Evolutionary conservation across 2,888 invertebrate species (phyloP).

Genomic region (Tipula confusa): DNA sequence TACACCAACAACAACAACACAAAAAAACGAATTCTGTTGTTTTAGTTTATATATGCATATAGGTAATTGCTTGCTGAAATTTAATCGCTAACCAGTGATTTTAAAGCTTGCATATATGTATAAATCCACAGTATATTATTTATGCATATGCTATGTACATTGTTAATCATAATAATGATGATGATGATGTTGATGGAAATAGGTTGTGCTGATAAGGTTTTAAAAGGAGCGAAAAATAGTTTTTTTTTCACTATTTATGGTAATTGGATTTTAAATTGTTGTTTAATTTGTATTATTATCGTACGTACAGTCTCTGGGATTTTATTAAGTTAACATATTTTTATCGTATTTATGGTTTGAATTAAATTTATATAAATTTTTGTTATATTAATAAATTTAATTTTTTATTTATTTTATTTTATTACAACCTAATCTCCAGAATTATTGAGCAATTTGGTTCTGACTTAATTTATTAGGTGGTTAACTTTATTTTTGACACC

Average conservation of each 20-base stretch:
- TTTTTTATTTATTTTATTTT: too few species aligned
- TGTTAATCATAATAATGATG: neutral
- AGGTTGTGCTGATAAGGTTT: neutral
- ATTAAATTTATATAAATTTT: too few species aligned
- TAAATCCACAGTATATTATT: neutral
- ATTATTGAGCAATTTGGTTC: too few species aligned
- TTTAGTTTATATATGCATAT: too few species aligned
- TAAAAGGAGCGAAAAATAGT: neutral
- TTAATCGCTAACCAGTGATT: slow-evolving; percentile 12
- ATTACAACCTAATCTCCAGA: too few species aligned
- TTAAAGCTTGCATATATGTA: neutral
- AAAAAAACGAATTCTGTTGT: neutral
- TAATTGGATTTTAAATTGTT: neutral
- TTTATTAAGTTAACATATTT: too few species aligned
- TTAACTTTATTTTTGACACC: too few species aligned
- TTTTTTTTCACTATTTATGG: neutral
- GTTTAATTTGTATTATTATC: neutral
- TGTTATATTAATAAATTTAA: too few species aligned
- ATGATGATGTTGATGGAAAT: neutral
- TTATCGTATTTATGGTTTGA: too few species aligned
- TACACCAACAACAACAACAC: too few species aligned
- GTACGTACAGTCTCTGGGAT: neutral
- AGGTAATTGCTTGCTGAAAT: neutral
- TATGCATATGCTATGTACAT: neutral
- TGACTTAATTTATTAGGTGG: too few species aligned